phyloP scores from a whole-genome alignment of 2,797 vertebrate genomes.

The Rhinogobio ventralis region DNA sequence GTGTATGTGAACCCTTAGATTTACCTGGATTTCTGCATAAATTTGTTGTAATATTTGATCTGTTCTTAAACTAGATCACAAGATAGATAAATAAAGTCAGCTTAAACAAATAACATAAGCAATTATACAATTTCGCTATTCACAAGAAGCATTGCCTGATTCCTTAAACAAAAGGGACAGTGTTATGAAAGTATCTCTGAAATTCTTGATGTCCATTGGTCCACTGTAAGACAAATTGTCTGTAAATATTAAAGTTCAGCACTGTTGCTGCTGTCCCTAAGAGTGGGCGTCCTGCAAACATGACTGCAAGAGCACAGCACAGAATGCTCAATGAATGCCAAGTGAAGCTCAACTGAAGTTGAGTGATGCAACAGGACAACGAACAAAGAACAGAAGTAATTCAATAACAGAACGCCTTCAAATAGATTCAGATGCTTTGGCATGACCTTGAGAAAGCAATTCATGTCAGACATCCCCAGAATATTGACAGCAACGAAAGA shows the following conservation, averaged over 20 bases:
- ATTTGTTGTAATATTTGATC: neutral
- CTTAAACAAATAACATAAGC: neutral
- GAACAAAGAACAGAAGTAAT: conserved; percentile 14
- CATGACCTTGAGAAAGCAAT: conserved; percentile 49
- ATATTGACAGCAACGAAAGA: neutral
- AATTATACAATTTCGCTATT: neutral
- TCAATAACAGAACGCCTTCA: conserved; percentile 10
- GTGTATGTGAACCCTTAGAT: too few relatives aligned
- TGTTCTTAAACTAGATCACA: neutral
- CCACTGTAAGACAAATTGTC: neutral
- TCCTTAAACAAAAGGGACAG: neutral
- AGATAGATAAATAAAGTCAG: neutral
- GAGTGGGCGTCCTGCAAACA: conserved; percentile 6
- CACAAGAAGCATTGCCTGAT: neutral
- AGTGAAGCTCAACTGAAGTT: conserved; percentile 23
- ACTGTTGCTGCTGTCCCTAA: neutral
- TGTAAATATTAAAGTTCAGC: conserved; percentile 11
- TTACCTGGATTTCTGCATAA: too few relatives aligned
- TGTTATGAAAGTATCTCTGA: neutral
- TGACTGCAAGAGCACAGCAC: conserved; percentile 15
- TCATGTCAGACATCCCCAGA: neutral
- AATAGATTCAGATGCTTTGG: neutral
- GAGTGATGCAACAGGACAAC: conserved; percentile 1
- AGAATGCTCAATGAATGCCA: conserved; percentile 10
- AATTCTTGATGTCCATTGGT: neutral